Conservation (phyloP, 2,797 vertebrate species). For the Falco concolor region DNA sequence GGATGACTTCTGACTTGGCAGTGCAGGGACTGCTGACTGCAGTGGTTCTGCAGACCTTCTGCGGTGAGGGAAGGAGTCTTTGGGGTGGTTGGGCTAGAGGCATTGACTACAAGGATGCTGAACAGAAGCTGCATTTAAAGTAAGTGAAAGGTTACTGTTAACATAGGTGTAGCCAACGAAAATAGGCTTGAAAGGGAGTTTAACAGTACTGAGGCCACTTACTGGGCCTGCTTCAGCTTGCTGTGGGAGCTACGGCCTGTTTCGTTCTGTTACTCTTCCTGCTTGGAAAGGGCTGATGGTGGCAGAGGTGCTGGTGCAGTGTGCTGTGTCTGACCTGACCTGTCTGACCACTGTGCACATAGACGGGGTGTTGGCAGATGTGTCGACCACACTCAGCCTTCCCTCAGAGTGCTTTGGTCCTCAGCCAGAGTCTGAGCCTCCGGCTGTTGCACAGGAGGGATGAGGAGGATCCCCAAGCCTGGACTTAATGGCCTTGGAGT, state of each 20-base stretch:
- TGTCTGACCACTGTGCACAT: fast-evolving
- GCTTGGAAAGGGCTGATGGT: background rate
- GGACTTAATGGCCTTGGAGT: background rate
- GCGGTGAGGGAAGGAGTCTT: background rate
- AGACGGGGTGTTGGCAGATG: background rate
- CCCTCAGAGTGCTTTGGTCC: background rate
- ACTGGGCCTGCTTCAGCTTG: background rate
- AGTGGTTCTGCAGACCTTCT: background rate
- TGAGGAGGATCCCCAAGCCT: background rate
- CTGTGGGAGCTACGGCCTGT: background rate
- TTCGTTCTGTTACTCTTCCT: background rate
- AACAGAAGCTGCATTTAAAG: background rate
- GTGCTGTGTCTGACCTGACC: background rate
- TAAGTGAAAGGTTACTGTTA: background rate
- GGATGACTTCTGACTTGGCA: background rate
- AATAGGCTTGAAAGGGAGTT: background rate
- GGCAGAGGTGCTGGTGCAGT: background rate
- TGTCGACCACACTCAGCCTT: background rate
- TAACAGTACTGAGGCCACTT: background rate
- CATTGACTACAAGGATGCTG: background rate
- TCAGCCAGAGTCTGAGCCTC: background rate
- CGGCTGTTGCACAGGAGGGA: background rate
- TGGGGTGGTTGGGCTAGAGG: background rate
- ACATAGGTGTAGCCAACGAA: background rate
- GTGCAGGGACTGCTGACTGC: background rate